Evolutionary conservation across 2,113 vertebrate genomes (phyloP).

Genomic region (Platichthys flesus): DNA sequence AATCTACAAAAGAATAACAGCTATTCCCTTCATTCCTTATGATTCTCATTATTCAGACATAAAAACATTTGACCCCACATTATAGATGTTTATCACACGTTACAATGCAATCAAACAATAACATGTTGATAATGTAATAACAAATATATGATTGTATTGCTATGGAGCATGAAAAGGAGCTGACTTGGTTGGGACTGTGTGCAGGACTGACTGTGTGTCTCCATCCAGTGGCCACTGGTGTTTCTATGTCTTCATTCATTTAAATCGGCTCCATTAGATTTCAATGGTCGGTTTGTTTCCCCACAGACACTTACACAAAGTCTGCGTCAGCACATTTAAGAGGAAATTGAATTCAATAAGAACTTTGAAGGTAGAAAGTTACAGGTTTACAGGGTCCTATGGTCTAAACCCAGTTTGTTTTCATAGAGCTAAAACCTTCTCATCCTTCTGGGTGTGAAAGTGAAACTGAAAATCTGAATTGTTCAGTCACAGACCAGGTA

Average conservation of each 20-base stretch:
- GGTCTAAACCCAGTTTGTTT: background rate
- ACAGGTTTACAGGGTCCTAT: background rate
- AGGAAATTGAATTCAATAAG: background rate
- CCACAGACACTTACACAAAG: background rate
- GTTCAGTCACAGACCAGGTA: too few species aligned
- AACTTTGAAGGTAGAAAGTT: background rate
- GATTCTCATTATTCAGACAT: too few species aligned
- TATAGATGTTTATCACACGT: too few species aligned
- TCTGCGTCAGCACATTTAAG: constrained; percentile 15
- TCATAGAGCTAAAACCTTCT: too few species aligned
- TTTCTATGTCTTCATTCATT: background rate
- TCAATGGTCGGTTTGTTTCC: background rate
- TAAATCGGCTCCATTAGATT: background rate
- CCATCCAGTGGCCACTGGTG: constrained; percentile 37
- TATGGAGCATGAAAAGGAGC: background rate
- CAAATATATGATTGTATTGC: background rate
- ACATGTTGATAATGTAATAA: too few species aligned
- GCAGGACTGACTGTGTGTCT: constrained; percentile 11
- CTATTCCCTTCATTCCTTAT: too few species aligned
- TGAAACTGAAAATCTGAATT: background rate
- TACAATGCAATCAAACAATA: too few species aligned
- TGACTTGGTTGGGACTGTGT: background rate
- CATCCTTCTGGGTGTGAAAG: background rate
- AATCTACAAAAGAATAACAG: too few species aligned
- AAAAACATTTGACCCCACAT: too few species aligned